Evolutionary conservation across 2,113 vertebrate genomes (phyloP).

Genomic region (Balaeniceps rex): DNA sequence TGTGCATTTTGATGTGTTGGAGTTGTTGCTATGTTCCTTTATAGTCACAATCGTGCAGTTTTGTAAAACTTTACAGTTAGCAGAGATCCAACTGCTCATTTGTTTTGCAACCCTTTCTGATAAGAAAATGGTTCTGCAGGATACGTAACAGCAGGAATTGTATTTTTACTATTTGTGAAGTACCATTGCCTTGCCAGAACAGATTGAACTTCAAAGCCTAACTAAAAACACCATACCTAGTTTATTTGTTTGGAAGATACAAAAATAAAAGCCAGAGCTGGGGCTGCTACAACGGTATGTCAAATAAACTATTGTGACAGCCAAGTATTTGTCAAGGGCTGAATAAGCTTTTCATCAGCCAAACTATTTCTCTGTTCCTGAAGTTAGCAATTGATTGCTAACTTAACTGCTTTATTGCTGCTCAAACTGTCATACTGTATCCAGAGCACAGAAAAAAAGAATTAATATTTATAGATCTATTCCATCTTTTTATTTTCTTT

Average conservation of each 20-base stretch:
- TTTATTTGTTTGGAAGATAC: slow-evolving; percentile 62
- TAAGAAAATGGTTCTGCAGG: slow-evolving; percentile 45
- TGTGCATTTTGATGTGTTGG: not conserved
- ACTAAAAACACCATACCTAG: slow-evolving; percentile 48
- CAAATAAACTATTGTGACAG: slow-evolving; percentile 45
- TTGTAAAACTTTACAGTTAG: slow-evolving; percentile 36
- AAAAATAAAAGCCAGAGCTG: slow-evolving; percentile 55
- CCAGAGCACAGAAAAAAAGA: not conserved
- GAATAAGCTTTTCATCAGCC: slow-evolving; percentile 41
- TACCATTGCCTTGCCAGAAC: slow-evolving; percentile 45
- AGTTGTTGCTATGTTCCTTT: not conserved
- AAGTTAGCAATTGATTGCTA: not conserved
- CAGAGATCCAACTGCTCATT: slow-evolving; percentile 16
- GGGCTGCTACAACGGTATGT: slow-evolving; percentile 37
- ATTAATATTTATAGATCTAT: not conserved
- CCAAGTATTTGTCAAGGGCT: slow-evolving; percentile 34
- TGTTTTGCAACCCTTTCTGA: slow-evolving; percentile 37
- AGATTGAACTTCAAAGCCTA: slow-evolving; percentile 69
- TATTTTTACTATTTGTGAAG: slow-evolving; percentile 69
- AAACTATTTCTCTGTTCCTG: slow-evolving; percentile 21
- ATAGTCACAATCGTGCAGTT: not conserved
- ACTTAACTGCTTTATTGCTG: not conserved
- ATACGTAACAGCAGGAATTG: slow-evolving; percentile 47
- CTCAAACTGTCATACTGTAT: not conserved
- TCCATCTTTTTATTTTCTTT: not conserved